Evolutionary conservation across 92 coral and sea anemone genomes (phyloP).

Genomic region (Plumapathes pennacea): DNA sequence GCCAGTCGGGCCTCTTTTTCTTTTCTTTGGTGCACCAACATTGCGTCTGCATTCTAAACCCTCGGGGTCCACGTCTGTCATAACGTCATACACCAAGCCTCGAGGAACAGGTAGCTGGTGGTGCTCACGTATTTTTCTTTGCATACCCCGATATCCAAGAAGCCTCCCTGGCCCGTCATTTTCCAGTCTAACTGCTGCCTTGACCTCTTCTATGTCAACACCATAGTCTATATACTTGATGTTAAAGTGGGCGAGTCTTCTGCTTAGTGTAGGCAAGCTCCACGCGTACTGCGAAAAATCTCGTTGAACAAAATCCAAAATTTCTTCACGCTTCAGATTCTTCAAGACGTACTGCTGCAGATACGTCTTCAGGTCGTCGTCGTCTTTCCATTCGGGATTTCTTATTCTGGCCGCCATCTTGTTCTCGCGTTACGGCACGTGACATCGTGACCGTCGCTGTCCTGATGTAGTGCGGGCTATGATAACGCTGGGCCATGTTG

Average conservation of each 20-base stretch:
- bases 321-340: no score
- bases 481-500: no score
- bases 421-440: no score
- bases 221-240: constrained; percentile 17
- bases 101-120: constrained; percentile 28
- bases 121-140: constrained; percentile 20
- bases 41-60: constrained; percentile 34
- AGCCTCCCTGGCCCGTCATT: constrained; percentile 24
- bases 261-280: constrained; percentile 29
- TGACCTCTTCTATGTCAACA: constrained; percentile 9
- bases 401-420: no score
- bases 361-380: no score
- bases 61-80: constrained; percentile 44
- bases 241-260: constrained; percentile 23
- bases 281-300: constrained; percentile 15
- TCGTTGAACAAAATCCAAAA: constrained; percentile 38
- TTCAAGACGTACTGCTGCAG: no score
- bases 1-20: constrained; percentile 48
- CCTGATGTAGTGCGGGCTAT: no score
- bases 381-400: no score
- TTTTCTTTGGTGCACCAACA: constrained; percentile 30
- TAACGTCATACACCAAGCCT: constrained; percentile 27
- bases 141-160: constrained; percentile 22
- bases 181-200: constrained; percentile 8
- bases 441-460: no score